A percentile compares a stretch with the other conserved stretches of the same genome.
phyloP scores from a whole-genome alignment of 1,140 invertebrate genomes.

The Eupristina koningsbergeri region DNA sequence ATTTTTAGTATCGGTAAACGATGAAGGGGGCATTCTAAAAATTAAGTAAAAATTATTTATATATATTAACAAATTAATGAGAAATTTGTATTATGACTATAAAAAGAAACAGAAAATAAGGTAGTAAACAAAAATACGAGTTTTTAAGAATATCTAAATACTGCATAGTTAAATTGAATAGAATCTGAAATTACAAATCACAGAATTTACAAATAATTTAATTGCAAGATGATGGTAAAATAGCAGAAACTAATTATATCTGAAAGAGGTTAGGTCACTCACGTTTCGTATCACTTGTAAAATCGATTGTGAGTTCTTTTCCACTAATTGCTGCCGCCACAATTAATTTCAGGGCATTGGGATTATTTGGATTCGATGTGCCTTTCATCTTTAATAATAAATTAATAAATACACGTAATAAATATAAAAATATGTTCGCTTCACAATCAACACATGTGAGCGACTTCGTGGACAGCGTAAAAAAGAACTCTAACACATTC shows the following conservation, averaged over 20 bases:
- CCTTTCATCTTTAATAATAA: constrained; percentile 76
- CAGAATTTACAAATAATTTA: constrained; percentile 6
- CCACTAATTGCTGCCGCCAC: constrained; percentile 77
- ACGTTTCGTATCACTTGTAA: constrained; percentile 37
- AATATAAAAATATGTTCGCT: constrained; percentile 66
- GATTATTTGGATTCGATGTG: constrained; percentile 81
- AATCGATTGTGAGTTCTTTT: constrained; percentile 5
- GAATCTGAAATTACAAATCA: background rate
- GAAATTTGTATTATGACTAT: background rate
- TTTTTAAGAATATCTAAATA: background rate
- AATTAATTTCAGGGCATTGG: constrained; percentile 80
- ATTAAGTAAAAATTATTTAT: constrained; percentile 44
- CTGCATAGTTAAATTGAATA: background rate
- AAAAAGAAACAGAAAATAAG: background rate
- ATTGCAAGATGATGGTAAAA: background rate
- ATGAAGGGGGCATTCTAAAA: constrained; percentile 61
- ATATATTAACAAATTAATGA: background rate
- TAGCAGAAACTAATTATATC: constrained; percentile 16
- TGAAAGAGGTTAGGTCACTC: constrained; percentile 57
- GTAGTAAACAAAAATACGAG: background rate
- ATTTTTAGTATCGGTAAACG: constrained; percentile 74
- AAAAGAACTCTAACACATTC: too few relatives aligned
- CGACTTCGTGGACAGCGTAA: background rate
- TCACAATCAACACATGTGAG: constrained; percentile 55
- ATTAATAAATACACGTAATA: constrained; percentile 68